These are phyloP conservation scores for Zootermopsis nevadensis DNA, from an alignment of 2,888 invertebrate species.

Conservation along the genomic window DNA sequence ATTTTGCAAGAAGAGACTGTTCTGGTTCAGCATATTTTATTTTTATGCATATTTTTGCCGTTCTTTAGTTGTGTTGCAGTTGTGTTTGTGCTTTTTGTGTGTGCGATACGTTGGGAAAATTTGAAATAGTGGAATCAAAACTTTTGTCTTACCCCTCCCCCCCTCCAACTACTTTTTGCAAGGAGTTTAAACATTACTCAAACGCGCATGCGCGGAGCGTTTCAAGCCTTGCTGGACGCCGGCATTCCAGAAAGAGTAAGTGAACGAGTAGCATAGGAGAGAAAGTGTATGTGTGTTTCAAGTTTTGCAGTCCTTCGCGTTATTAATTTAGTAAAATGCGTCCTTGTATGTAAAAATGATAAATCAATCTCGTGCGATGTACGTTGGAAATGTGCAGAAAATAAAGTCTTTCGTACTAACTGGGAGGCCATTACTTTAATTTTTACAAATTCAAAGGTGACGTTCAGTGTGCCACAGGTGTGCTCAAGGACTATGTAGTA, in stretches of 20 bases:
- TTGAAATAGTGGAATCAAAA: no score
- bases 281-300: constrained; percentile 4
- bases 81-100: no score
- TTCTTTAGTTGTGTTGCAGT: no score
- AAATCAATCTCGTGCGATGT: neutral
- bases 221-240: neutral
- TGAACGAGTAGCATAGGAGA: neutral
- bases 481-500: neutral
- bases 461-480: constrained; percentile 26
- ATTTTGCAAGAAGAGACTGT: no score
- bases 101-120: no score
- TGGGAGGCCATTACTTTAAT: neutral
- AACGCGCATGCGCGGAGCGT: neutral
- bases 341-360: constrained; percentile 1
- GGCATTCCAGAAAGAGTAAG: constrained; percentile 16
- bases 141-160: no score
- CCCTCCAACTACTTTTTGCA: no score
- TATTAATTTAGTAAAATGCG: neutral
- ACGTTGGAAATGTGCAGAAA: neutral
- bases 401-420: neutral
- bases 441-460: constrained; percentile 23
- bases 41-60: no score
- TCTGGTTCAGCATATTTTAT: no score
- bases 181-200: no score
- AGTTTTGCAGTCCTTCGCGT: neutral